Percentiles rank a stretch among this genome's conserved stretches.
Evolutionary conservation across 2,113 vertebrate species (phyloP).

Genomic region (Pachycephala philippinensis): DNA sequence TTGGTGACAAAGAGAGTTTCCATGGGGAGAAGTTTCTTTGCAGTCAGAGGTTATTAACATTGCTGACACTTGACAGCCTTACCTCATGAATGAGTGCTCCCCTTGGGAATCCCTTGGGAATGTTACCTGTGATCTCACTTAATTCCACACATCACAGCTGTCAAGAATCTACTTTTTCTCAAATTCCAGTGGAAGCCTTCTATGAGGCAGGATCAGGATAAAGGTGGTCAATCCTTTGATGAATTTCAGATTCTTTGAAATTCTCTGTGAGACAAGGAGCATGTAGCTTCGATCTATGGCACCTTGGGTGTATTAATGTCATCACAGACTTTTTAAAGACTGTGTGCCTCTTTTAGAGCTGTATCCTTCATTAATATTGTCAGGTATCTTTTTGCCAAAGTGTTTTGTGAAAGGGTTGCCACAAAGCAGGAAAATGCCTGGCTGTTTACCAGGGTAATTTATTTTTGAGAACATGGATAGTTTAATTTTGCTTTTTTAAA

Average conservation of each 20-base stretch:
- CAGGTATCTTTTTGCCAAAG: background rate
- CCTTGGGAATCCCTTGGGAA: background rate
- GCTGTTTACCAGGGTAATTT: background rate
- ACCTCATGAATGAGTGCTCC: background rate
- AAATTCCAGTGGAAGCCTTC: background rate
- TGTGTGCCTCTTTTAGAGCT: background rate
- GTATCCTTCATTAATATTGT: background rate
- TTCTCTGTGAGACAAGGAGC: background rate
- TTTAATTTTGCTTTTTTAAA: background rate
- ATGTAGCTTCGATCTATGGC: background rate
- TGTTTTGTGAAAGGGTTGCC: background rate
- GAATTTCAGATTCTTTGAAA: background rate
- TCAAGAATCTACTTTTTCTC: background rate
- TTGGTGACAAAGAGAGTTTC: background rate
- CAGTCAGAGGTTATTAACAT: background rate
- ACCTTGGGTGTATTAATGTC: background rate
- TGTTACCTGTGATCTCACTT: background rate
- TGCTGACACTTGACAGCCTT: background rate
- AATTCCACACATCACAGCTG: background rate
- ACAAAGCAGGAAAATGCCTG: background rate
- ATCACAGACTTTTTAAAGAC: background rate
- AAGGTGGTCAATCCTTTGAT: background rate
- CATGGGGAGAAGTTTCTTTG: background rate
- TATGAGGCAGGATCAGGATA: background rate
- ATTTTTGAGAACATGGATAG: background rate